Evolutionary conservation across 2,113 vertebrate species (phyloP).

Genomic region (Synodontis membranacea): DNA sequence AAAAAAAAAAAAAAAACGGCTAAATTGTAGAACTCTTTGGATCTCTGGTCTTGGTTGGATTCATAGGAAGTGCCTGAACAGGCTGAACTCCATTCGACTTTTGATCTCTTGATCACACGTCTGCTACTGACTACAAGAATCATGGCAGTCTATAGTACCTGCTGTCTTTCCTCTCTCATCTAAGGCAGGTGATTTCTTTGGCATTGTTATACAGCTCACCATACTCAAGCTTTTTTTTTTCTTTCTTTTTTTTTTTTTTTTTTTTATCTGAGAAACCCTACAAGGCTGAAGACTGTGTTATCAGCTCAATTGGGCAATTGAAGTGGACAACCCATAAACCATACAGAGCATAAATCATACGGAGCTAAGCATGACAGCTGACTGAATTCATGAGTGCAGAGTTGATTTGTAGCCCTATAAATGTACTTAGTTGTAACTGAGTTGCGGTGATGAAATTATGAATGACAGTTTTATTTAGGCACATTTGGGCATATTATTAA

Average conservation of each 20-base stretch:
- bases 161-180: background rate
- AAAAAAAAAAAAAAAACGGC: background rate
- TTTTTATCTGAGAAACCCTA: background rate
- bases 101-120: background rate
- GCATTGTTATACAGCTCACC: background rate
- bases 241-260: too few species aligned
- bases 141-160: background rate
- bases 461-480: background rate
- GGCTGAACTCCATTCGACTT: background rate
- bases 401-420: background rate
- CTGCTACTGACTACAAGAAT: constrained; percentile 7
- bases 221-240: background rate
- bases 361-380: background rate
- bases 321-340: background rate
- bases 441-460: background rate
- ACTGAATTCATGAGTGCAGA: background rate
- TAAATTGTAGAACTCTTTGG: background rate
- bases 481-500: background rate
- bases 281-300: background rate
- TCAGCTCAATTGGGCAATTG: background rate
- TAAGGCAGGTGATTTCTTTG: background rate
- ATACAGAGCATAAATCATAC: background rate
- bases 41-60: background rate
- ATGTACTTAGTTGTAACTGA: background rate
- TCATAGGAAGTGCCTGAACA: background rate